These are phyloP conservation scores for Dendroctonus ponderosae DNA, from an alignment of 1,140 invertebrate species.

Conservation along the genomic window DNA sequence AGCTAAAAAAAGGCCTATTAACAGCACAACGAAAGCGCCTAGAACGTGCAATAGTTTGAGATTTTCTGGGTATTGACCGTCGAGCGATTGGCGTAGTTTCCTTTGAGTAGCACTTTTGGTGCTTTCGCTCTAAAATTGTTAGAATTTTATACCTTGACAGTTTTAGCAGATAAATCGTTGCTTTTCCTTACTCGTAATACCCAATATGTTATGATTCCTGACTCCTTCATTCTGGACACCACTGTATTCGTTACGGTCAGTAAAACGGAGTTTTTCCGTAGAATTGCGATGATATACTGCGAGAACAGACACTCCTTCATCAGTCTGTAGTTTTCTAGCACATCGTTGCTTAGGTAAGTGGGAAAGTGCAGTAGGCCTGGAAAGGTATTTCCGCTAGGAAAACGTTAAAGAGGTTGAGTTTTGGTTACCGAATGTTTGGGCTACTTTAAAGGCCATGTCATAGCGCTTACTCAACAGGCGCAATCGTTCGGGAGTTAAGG, in stretches of 20 bases:
- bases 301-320: slow-evolving; percentile 13
- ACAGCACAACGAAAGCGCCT: slow-evolving; percentile 3
- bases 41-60: neutral
- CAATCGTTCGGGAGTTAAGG: neutral
- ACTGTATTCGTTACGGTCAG: no score
- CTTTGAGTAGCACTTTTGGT: neutral
- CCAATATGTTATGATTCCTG: neutral
- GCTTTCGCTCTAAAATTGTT: neutral
- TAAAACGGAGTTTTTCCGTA: no score
- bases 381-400: neutral
- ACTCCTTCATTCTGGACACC: neutral
- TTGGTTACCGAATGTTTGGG: slow-evolving; percentile 2
- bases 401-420: neutral
- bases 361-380: slow-evolving; percentile 3
- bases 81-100: neutral
- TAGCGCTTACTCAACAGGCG: neutral
- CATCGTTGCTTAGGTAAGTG: slow-evolving; percentile 3
- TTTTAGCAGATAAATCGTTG: neutral
- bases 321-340: neutral
- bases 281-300: no score
- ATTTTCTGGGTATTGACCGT: neutral
- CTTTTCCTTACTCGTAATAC: neutral
- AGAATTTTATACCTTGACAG: neutral
- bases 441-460: slow-evolving; percentile 18
- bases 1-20: slow-evolving; percentile 1